Percentiles rank a stretch among this genome's conserved stretches.
phyloP scores from a whole-genome alignment of 2,797 vertebrate genomes.

The Hoplostethus atlanticus region DNA sequence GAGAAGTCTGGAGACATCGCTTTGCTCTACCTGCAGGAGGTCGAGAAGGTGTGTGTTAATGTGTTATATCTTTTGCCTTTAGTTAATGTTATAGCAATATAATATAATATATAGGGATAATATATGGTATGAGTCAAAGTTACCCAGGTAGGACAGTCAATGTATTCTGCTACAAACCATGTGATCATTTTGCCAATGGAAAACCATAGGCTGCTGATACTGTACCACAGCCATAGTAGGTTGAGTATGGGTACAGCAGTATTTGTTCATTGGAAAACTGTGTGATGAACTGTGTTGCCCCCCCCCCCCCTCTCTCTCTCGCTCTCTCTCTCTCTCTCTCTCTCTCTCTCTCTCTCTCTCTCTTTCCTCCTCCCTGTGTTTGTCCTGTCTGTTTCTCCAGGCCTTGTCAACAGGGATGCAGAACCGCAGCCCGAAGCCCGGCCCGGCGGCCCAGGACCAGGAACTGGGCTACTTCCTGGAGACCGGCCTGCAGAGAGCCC shows the following conservation, averaged over 20 bases:
- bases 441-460: slow-evolving; percentile 93
- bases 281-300: too few species aligned
- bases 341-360: not conserved
- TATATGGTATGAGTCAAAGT: too few species aligned
- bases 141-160: too few species aligned
- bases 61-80: not conserved
- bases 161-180: too few species aligned
- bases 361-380: not conserved
- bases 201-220: too few species aligned
- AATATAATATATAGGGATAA: too few species aligned
- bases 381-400: slow-evolving; percentile 70
- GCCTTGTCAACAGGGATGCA: slow-evolving; percentile 93
- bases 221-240: too few species aligned
- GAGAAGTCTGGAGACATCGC: slow-evolving; percentile 99
- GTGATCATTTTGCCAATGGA: too few species aligned
- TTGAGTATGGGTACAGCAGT: too few species aligned
- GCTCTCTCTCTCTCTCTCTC: too few species aligned
- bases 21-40: slow-evolving; percentile 96
- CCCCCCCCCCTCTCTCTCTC: not conserved
- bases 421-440: slow-evolving; percentile 98
- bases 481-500: slow-evolving; percentile 97
- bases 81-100: too few species aligned
- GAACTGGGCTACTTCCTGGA: slow-evolving; percentile 98
- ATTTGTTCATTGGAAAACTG: too few species aligned
- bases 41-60: slow-evolving; percentile 89